phyloP scores from a whole-genome alignment of 2,888 invertebrate genomes.

The Microctonus aethiopoides region DNA sequence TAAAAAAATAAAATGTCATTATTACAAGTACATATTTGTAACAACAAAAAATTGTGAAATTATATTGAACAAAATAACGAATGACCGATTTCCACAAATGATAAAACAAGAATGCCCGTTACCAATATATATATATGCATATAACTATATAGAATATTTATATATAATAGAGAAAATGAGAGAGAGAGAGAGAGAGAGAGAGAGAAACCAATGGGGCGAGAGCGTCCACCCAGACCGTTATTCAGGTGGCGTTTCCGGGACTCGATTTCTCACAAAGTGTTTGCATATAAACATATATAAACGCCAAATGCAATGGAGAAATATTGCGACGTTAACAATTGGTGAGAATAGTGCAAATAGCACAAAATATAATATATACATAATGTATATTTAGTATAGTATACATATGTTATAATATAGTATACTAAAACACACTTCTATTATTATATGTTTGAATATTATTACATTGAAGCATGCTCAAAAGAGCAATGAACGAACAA shows the following conservation, averaged over 20 bases:
- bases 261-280: constrained; percentile 40
- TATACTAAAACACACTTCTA: too few species aligned
- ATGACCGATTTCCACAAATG: constrained; percentile 22
- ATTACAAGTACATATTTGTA: too few species aligned
- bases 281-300: constrained; percentile 4
- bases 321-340: background rate
- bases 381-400: constrained; percentile 11
- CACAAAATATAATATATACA: too few species aligned
- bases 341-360: constrained; percentile 24
- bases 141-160: too few species aligned
- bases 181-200: constrained; percentile 28
- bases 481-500: background rate
- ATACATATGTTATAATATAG: too few species aligned
- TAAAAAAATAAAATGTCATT: too few species aligned
- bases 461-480: background rate
- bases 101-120: constrained; percentile 46
- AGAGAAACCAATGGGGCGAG: too few species aligned
- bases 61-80: constrained; percentile 8
- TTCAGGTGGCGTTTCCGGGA: constrained; percentile 46
- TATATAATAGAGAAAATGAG: too few species aligned
- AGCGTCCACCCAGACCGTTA: constrained; percentile 34
- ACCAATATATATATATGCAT: constrained; percentile 39
- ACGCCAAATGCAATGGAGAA: constrained; percentile 4
- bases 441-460: too few species aligned
- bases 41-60: too few species aligned